Conservation (phyloP, 2,888 invertebrate genomes). For the Julus scanicus region DNA sequence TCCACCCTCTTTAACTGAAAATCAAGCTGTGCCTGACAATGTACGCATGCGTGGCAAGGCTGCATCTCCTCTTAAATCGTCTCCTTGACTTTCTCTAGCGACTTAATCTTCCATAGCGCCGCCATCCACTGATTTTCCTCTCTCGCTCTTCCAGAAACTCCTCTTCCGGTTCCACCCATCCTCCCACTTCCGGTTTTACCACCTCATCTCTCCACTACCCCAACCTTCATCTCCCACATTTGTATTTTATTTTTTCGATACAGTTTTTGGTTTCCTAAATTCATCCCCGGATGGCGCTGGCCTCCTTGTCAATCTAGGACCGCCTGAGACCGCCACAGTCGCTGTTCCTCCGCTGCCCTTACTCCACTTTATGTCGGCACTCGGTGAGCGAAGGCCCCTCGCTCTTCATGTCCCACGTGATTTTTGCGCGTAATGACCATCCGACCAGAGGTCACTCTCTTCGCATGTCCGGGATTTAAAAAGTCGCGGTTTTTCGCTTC, state of each 20-base stretch:
- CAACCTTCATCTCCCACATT: not conserved
- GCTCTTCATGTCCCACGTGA: not conserved
- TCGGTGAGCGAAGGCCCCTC: not conserved
- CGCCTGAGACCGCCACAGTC: not conserved
- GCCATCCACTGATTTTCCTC: not conserved
- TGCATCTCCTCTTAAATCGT: not conserved
- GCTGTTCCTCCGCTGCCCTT: not conserved
- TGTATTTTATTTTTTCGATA: not conserved
- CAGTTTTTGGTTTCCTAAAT: not conserved
- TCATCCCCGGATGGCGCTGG: constrained; percentile 8
- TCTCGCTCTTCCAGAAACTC: not conserved
- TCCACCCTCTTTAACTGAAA: not conserved
- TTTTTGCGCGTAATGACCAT: not conserved
- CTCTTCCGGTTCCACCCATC: not conserved
- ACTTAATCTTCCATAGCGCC: not conserved
- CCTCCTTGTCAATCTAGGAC: not conserved
- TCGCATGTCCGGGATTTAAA: constrained; percentile 2
- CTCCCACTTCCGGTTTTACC: not conserved
- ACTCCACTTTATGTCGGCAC: not conserved
- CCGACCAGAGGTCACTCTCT: constrained; percentile 18
- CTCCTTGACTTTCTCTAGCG: constrained; percentile 22
- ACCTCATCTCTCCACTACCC: not conserved
- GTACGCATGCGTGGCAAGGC: not conserved
- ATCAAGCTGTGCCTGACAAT: not conserved
- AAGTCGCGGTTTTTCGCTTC: constrained; percentile 9